Conservation (phyloP, 1,140 invertebrate species). For the Oedothorax gibbosus region DNA sequence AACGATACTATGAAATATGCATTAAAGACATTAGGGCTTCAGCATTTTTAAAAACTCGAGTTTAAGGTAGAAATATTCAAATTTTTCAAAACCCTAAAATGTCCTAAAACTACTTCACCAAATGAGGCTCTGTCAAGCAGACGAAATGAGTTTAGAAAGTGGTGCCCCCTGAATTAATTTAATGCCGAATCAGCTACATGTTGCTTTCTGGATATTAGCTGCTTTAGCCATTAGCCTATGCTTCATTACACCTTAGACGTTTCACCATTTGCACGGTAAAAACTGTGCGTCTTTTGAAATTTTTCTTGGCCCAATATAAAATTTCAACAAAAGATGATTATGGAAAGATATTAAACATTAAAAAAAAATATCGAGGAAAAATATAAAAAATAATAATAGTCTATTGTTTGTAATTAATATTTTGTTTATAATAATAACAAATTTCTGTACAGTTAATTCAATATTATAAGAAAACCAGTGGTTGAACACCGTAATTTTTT, state of each 20-base stretch:
- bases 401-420: too few relatives aligned
- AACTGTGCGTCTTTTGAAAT: too few relatives aligned
- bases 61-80: slow-evolving; percentile 14
- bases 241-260: slow-evolving; percentile 1
- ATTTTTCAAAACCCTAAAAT: not conserved
- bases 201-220: slow-evolving; percentile 22
- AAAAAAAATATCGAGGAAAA: too few relatives aligned
- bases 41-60: slow-evolving; percentile 10
- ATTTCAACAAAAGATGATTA: too few relatives aligned
- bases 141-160: slow-evolving; percentile 14
- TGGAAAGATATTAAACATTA: too few relatives aligned
- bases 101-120: not conserved
- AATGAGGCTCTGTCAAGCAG: slow-evolving; percentile 22
- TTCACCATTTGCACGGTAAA: not conserved
- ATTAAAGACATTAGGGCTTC: slow-evolving; percentile 2
- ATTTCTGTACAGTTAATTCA: too few relatives aligned
- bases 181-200: slow-evolving; percentile 26
- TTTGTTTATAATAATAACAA: too few relatives aligned
- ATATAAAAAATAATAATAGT: too few relatives aligned
- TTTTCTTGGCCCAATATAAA: too few relatives aligned
- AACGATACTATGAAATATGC: not conserved
- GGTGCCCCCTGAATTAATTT: slow-evolving; percentile 13
- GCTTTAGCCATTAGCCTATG: slow-evolving; percentile 16
- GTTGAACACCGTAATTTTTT: too few relatives aligned
- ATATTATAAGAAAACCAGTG: too few relatives aligned